Base-by-base conservation (phyloP, 2,888 invertebrate genomes). In the Coenonympha glycerion region DNA sequence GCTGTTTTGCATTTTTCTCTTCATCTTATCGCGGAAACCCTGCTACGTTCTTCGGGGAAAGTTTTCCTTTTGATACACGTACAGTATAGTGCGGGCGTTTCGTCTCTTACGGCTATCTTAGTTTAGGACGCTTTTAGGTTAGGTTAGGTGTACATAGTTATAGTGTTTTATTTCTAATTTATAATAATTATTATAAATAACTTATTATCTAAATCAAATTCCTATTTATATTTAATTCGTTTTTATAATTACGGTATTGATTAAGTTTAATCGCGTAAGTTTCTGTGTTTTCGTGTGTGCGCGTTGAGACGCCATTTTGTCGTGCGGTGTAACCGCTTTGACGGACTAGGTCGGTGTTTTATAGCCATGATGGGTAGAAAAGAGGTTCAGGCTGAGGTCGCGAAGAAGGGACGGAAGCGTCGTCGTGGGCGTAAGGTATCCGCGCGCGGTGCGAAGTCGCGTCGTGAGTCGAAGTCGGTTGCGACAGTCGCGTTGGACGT, bases 291-390 rank as follows among this genome's bases (percentile, higher is more conserved):
- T n/a, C n/a, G n/a, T n/a, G 61, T 53, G 47, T 63, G 60, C 69
- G 67, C 67, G 64, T n/a, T 62, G 54, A 49, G 62, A 62, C 78
- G 82, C 82, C 82, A 81, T 81, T 76, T 80, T 81, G 76, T 71
- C 37, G 58, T 65, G 65, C 53, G 66, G 68, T 58, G 64, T 61
- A 47, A n/a, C n/a, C n/a, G n/a, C n/a, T n/a, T n/a, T n/a, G n/a
- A n/a, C n/a, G n/a, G n/a, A n/a, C n/a, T n/a, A n/a, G n/a, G 50
- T 48, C 30, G 22, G 34, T 15, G 24, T 36, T 26, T 3, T 8
- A 13, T 22, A 30, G 13, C 21, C 48, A 59, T 56, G 53, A 81
- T 82, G 76, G 72, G 72, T 55, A 77, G 66, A 60, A 81, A 79
- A 63, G 79, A 82, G 49, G 51, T 62, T 33, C 61, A 60, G 26